Conservation (phyloP, 2,888 invertebrate genomes). For the Phyllotreta striolata region DNA sequence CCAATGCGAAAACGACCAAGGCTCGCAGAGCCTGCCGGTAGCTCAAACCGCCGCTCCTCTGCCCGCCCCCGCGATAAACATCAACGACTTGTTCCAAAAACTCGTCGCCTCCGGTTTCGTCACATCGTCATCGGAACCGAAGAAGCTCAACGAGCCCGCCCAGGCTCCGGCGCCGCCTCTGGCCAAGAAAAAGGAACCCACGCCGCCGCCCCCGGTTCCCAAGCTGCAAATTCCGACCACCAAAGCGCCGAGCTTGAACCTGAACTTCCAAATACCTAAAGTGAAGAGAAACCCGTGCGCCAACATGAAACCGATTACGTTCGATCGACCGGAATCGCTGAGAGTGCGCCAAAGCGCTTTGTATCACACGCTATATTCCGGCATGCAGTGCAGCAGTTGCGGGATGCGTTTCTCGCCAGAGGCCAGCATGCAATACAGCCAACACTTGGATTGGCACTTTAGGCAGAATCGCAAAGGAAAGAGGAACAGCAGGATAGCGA, state of each 20-base stretch:
- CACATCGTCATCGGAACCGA: slow-evolving; percentile 52
- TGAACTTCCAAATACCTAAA: slow-evolving; percentile 13
- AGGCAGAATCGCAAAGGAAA: slow-evolving; percentile 89
- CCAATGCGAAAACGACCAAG: slow-evolving; percentile 60
- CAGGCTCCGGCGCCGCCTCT: slow-evolving; percentile 22
- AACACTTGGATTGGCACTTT: slow-evolving; percentile 99
- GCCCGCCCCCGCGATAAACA: slow-evolving; percentile 63
- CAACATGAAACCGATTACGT: slow-evolving; percentile 69
- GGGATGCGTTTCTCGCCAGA: slow-evolving; percentile 93
- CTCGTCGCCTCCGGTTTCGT: slow-evolving; percentile 87
- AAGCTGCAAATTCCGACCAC: neutral
- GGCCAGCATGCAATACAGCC: slow-evolving; percentile 87
- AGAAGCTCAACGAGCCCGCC: slow-evolving; percentile 7
- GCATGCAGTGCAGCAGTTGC: slow-evolving; percentile 96
- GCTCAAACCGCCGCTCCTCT: slow-evolving; percentile 37
- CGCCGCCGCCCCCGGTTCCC: neutral
- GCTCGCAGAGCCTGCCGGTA: slow-evolving; percentile 1
- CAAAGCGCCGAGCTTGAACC: slow-evolving; percentile 14
- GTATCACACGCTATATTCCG: slow-evolving; percentile 78
- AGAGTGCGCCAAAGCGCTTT: slow-evolving; percentile 77
- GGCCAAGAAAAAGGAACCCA: slow-evolving; percentile 1
- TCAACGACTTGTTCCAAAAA: slow-evolving; percentile 85
- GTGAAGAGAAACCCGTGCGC: slow-evolving; percentile 50
- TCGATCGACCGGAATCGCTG: slow-evolving; percentile 75
- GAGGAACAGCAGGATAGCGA: slow-evolving; percentile 83